These are phyloP conservation scores for Neomorphus geoffroyi DNA, from an alignment of 2,797 vertebrate genomes.

Conservation along the genomic window DNA sequence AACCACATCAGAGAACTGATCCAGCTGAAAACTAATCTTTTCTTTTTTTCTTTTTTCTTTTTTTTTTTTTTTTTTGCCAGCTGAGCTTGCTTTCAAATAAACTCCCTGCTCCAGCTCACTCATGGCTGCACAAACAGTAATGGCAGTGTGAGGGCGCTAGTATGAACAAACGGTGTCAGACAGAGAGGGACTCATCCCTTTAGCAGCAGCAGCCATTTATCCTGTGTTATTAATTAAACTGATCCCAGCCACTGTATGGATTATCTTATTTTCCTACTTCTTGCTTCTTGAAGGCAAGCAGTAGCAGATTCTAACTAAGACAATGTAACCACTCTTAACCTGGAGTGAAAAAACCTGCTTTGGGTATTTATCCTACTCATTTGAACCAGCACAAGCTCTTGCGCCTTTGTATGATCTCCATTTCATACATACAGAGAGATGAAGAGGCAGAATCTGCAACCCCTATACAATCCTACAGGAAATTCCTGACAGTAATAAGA, in stretches of 20 bases:
- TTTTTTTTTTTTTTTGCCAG: not conserved
- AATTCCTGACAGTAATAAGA: not conserved
- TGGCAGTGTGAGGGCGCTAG: not conserved
- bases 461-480: accelerated
- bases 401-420: not conserved
- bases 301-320: not conserved
- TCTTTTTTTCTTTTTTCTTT: not conserved
- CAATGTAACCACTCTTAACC: not conserved
- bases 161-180: not conserved
- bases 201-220: not conserved
- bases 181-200: not conserved
- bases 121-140: not conserved
- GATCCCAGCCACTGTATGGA: not conserved
- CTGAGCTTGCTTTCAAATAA: not conserved
- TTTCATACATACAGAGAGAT: not conserved
- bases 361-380: not conserved
- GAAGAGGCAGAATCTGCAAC: not conserved
- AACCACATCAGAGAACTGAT: not conserved
- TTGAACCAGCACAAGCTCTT: not conserved
- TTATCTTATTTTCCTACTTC: not conserved
- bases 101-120: not conserved
- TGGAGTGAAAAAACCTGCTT: not conserved
- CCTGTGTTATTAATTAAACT: not conserved
- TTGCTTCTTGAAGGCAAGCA: not conserved
- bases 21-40: not conserved